Base-by-base conservation (phyloP, 2,797 vertebrate species). In the Psittacula derbiana region DNA sequence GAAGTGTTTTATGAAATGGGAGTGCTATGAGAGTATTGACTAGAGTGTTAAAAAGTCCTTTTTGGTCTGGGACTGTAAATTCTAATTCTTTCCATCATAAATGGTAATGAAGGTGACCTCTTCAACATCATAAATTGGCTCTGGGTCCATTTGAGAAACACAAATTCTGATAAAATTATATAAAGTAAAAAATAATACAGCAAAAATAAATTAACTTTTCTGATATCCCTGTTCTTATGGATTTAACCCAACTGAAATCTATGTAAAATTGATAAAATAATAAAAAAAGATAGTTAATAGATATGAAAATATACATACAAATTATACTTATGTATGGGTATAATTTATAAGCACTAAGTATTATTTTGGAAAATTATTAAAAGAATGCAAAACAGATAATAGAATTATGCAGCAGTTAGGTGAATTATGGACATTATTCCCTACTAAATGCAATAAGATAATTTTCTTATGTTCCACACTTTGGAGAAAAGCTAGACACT, bases 1-100 rank as follows among this genome's bases (percentile, higher is more conserved):
- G 36, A 33, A 2, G 1, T 12, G 2, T 12, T 66, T 58, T 23
- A 18, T 53, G 30, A 57, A 76, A 41, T 4, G 0, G 6, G 3
- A 74, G 3, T 49, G 10, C 4, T 67, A 16, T 17, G 6, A 66
- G 33, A 73, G 28, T 33, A 25, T 23, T 76, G 36, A 6, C n/a
- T 60, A 40, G 17, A 49, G 11, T 11, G 7, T 47, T 64, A 28
- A 76, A 90, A 47, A 73, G 4, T 44, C 58, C 4, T 80, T 93
- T 92, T 53, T 50, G 6, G 16, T 12, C 16, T 23, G 3, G 10
- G 8, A 50, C 19, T 74, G 15, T 70, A 71, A 81, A 87, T 81
- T 79, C 21, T 38, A 40, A 4, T 28, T 57, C 20, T 89, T 71
- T 76, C 31, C 11, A 20, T 40, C 38, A 30, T 17, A 75, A 62